Evolutionary conservation across 2,888 invertebrate species (phyloP).

Genomic region (Hyles lineata): DNA sequence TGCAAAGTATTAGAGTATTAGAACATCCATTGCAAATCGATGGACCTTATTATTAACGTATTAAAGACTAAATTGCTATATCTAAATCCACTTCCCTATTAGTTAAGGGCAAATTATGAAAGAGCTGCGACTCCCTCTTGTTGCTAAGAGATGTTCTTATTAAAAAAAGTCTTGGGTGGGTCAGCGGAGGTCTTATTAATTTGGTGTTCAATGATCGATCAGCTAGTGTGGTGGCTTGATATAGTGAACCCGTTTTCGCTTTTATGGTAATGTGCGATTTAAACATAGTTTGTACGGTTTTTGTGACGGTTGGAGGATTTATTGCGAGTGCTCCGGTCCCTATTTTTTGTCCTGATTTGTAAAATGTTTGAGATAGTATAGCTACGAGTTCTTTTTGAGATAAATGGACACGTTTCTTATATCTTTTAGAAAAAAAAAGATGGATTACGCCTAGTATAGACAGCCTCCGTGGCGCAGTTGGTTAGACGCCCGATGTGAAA

Average conservation of each 20-base stretch:
- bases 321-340: neutral
- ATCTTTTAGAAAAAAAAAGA: no score
- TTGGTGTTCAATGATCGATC: constrained; percentile 17
- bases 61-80: neutral
- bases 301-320: neutral
- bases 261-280: constrained; percentile 22
- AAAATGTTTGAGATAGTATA: neutral
- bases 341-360: neutral
- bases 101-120: constrained; percentile 10
- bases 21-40: neutral
- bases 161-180: constrained; percentile 7
- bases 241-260: neutral
- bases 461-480: no score
- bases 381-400: neutral
- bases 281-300: neutral
- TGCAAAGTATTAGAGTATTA: constrained; percentile 27
- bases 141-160: constrained; percentile 2
- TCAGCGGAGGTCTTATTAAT: constrained; percentile 2
- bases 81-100: constrained; percentile 1
- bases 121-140: constrained; percentile 7
- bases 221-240: neutral
- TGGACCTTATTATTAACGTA: neutral
- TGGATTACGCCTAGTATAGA: no score
- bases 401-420: no score
- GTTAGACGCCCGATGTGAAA: no score